phyloP scores from a whole-genome alignment of 1,140 invertebrate species.

The Cylas formicarius region DNA sequence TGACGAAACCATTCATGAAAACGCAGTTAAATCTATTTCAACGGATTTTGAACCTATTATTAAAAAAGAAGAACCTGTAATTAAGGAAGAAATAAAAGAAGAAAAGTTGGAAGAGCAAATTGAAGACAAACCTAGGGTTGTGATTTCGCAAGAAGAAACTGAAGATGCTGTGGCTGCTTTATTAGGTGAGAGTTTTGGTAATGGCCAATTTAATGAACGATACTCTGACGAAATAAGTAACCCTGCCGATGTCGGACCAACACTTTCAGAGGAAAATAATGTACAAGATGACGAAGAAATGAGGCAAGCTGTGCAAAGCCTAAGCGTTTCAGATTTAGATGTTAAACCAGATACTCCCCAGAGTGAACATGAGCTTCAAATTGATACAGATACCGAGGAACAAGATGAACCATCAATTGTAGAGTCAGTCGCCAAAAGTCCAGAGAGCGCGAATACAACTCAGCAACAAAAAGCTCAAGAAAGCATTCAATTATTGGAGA shows the following conservation, averaged over 20 bases:
- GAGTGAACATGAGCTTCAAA: conserved; percentile 76
- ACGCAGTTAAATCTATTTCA: conserved; percentile 68
- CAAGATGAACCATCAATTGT: conserved; percentile 40
- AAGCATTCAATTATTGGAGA: no score
- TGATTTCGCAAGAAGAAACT: conserved; percentile 87
- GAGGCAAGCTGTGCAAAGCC: conserved; percentile 67
- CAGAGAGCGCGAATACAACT: conserved; percentile 44
- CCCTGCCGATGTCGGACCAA: conserved; percentile 37
- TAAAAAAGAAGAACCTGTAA: conserved; percentile 34
- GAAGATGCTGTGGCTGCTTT: conserved; percentile 85
- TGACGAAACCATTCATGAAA: conserved; percentile 68
- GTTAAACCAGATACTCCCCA: conserved; percentile 76
- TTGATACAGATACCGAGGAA: conserved; percentile 80
- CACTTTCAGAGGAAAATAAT: conserved; percentile 48
- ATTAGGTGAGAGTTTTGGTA: conserved; percentile 73
- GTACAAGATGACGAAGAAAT: conserved; percentile 70
- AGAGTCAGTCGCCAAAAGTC: conserved; percentile 40
- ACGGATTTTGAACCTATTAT: conserved; percentile 42
- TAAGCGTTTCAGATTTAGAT: conserved; percentile 65
- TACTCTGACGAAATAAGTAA: conserved; percentile 40
- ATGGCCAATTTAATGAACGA: conserved; percentile 45
- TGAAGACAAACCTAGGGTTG: conserved; percentile 66
- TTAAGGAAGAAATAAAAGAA: conserved; percentile 45
- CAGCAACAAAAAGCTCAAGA: conserved; percentile 48
- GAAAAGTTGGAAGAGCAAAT: conserved; percentile 40